Base-by-base conservation (phyloP, 2,888 invertebrate species). In the Lasius platythorax region DNA sequence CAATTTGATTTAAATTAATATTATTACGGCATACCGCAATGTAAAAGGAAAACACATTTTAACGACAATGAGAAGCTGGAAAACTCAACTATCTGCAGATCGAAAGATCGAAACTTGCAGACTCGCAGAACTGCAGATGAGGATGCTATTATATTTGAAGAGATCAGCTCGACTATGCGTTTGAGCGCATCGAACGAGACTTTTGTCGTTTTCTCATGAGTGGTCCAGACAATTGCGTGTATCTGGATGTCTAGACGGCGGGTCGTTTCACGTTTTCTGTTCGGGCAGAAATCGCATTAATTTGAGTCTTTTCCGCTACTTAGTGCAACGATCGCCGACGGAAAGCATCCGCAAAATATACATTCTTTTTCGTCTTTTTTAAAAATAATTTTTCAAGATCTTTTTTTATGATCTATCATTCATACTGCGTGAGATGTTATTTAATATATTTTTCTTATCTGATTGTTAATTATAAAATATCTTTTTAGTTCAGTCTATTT, bases 191-290 rank as follows among this genome's bases (percentile, higher is more conserved):
- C 74, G 75, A 81, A 66, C 58, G 82, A 67, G 85, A 76, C 85
- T 88, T 88, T 86, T 85, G 83, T 85, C 89, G 88, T 91, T 91
- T 92, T 91, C 91, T 91, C 92, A 92, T 90, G 91, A 92, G 89
- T 89, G 87, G 84, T 58, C 91, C 93, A 94, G 94, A 94, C 94
- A 93, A 94, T 94, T 93, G 92, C 91, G 88, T 89, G 91, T 92
- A 91, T 94, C 94, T 94, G 93, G 93, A 84, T 93, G 94, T 94
- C 94, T 94, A 94, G 94, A 94, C 94, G 87, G 85, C 40, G 88
- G 81, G 11, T 89, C 87, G 91, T 92, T 92, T 92, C 90, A 90
- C 86, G 82, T 82, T 85, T 87, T 91, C 88, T 88, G 88, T 70
- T 88, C 68, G n/a, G 56, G 30, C 56, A 78, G 37, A 70, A 78